phyloP scores from a whole-genome alignment of 1,140 invertebrate species.

The Pogonomyrmex californicus region DNA sequence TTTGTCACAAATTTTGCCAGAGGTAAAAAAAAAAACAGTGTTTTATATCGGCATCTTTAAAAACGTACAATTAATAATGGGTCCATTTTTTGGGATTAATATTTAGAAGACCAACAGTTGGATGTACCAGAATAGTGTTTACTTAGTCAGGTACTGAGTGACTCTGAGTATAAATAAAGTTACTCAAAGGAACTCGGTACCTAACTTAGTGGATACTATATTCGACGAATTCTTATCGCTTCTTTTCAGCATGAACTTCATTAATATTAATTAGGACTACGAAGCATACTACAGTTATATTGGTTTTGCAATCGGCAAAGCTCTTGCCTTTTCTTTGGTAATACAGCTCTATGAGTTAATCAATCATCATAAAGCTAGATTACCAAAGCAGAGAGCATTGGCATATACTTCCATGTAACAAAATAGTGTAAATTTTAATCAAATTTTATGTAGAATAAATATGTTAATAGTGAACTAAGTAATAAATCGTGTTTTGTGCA shows the following conservation, averaged over 20 bases:
- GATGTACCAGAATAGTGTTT: slow-evolving; percentile 60
- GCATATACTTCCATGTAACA: slow-evolving; percentile 54
- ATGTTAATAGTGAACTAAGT: not conserved
- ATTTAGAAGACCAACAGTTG: not conserved
- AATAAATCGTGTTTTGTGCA: not conserved
- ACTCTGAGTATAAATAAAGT: slow-evolving; percentile 90
- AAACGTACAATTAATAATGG: not conserved
- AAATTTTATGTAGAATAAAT: slow-evolving; percentile 19
- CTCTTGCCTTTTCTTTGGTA: slow-evolving; percentile 86
- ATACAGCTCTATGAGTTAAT: slow-evolving; percentile 86
- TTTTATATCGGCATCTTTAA: not conserved
- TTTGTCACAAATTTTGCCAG: slow-evolving; percentile 89
- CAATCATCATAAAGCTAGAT: slow-evolving; percentile 88
- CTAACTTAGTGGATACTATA: slow-evolving; percentile 80
- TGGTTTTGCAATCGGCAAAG: slow-evolving; percentile 49
- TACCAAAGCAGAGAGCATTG: slow-evolving; percentile 87
- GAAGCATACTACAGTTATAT: not conserved
- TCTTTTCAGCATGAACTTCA: not conserved
- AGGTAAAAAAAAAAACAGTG: slow-evolving; percentile 69
- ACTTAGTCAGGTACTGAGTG: slow-evolving; percentile 93
- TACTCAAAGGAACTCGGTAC: slow-evolving; percentile 87
- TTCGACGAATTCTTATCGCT: slow-evolving; percentile 46
- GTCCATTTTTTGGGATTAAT: not conserved
- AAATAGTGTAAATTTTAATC: not conserved
- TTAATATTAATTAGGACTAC: slow-evolving; percentile 6